phyloP scores from a whole-genome alignment of 2,888 invertebrate genomes.

The Pollenia labialis region DNA sequence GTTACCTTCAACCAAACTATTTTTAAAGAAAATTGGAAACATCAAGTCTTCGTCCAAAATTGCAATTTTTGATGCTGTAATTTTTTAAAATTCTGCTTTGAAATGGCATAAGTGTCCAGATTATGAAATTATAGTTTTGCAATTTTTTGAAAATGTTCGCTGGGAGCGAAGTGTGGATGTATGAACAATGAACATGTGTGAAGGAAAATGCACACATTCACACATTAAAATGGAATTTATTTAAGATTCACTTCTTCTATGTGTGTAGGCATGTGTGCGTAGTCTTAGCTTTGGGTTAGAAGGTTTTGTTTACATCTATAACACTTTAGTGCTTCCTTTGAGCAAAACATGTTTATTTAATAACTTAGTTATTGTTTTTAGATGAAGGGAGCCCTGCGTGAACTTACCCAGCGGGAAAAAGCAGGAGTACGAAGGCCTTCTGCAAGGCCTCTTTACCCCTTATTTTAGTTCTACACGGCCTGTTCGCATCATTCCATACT shows the following conservation, averaged over 20 bases:
- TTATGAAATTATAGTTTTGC: no score
- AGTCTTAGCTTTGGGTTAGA: conserved; percentile 56
- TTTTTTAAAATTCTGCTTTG: no score
- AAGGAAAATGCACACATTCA: conserved; percentile 12
- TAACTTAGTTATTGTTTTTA: conserved; percentile 57
- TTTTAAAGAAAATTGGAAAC: no score
- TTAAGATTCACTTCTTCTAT: conserved; percentile 6
- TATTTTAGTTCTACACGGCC: no score
- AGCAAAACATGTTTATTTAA: conserved; percentile 64
- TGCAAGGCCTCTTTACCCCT: conserved; percentile 12
- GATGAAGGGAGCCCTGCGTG: conserved; percentile 19
- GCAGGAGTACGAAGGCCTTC: no score
- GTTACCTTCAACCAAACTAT: no score
- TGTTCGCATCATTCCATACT: no score
- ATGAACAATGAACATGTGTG: not conserved
- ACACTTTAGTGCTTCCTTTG: conserved; percentile 67
- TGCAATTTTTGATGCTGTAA: no score
- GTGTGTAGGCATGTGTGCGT: not conserved
- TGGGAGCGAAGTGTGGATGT: not conserved
- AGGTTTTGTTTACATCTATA: conserved; percentile 66
- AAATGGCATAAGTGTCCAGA: no score
- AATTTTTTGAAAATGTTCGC: no score
- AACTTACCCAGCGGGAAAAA: not conserved
- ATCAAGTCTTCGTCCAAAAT: no score
- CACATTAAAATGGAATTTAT: conserved; percentile 18